A percentile compares a stretch with the other conserved stretches of the same genome.
Conservation (phyloP, 2,113 vertebrate genomes). For the Anolis sagrei region DNA sequence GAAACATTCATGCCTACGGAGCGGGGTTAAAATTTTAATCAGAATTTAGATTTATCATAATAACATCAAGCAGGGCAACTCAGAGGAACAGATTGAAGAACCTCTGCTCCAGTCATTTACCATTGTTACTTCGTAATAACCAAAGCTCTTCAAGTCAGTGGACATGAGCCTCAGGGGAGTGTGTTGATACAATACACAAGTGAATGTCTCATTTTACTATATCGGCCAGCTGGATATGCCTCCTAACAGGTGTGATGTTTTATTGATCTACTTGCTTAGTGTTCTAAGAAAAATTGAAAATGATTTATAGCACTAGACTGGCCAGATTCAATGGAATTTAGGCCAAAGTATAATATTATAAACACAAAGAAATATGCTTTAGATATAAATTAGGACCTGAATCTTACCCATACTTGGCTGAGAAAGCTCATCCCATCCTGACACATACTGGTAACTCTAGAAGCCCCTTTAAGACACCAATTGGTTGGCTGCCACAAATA, state of each 20-base stretch:
- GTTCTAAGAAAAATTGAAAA: background rate
- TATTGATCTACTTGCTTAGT: background rate
- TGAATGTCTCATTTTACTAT: background rate
- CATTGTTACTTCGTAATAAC: background rate
- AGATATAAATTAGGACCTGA: slow-evolving; percentile 11
- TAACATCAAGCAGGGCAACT: background rate
- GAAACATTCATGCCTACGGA: too few species aligned
- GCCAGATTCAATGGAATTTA: background rate
- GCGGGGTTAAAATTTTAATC: background rate
- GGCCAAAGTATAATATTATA: slow-evolving; percentile 6
- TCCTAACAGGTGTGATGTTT: background rate
- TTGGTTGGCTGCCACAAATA: slow-evolving; percentile 6
- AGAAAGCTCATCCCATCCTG: slow-evolving; percentile 46
- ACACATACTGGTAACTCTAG: background rate
- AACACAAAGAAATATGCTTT: background rate
- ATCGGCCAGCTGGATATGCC: background rate
- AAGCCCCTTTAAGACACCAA: slow-evolving; percentile 16
- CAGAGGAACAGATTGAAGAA: background rate
- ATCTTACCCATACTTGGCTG: background rate
- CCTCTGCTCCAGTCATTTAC: background rate
- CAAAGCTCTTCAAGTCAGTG: background rate
- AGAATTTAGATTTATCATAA: background rate
- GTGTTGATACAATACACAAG: background rate
- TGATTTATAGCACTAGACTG: background rate
- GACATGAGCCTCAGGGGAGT: background rate